phyloP scores from a whole-genome alignment of 2,797 vertebrate genomes.

The Pseudochirops cupreus region DNA sequence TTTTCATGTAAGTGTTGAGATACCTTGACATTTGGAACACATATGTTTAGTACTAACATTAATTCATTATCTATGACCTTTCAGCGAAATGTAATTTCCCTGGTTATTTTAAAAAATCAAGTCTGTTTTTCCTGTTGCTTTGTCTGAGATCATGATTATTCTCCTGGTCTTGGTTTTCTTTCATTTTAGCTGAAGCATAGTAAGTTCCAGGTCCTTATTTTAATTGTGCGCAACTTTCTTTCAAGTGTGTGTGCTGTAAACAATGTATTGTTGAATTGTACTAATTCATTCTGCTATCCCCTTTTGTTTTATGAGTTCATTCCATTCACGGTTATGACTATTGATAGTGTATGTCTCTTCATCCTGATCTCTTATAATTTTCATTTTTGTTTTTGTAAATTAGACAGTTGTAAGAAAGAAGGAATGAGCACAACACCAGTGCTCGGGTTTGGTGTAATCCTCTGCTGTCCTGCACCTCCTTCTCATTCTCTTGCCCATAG shows the following conservation, averaged over 20 bases:
- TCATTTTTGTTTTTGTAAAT: not conserved
- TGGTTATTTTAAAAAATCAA: not conserved
- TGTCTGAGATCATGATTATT: not conserved
- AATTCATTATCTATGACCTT: not conserved
- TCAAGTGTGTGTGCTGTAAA: not conserved
- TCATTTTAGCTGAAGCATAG: not conserved
- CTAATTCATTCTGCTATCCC: not conserved
- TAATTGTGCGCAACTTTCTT: not conserved
- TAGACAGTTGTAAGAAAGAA: not conserved
- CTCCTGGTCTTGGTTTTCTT: not conserved
- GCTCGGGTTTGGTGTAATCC: not conserved
- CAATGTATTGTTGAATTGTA: not conserved
- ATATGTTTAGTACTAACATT: not conserved
- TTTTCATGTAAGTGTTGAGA: not conserved
- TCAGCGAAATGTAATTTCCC: not conserved
- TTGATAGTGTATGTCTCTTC: not conserved
- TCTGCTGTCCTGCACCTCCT: no score
- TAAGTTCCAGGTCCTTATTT: not conserved
- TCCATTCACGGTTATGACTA: not conserved
- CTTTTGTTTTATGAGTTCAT: not conserved
- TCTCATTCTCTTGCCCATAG: not conserved
- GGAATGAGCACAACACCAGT: not conserved
- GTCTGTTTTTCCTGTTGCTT: not conserved
- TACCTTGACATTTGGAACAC: not conserved
- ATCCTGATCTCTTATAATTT: not conserved